Evolutionary conservation across 2,113 vertebrate species (phyloP), one percentile per base, ranked within the genome.

Genomic region (Scomber japonicus): DNA sequence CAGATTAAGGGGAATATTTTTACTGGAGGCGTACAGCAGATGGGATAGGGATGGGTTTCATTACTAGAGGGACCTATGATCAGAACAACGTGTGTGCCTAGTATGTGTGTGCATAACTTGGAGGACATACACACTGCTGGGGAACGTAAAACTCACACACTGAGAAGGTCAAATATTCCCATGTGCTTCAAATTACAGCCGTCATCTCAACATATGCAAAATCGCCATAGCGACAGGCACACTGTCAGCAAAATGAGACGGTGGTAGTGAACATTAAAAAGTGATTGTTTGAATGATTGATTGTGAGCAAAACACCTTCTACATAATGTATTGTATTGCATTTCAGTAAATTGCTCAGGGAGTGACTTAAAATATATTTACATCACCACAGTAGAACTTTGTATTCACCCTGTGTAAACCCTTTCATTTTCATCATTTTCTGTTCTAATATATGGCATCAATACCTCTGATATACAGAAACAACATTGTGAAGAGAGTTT

Each of bases 1-100:
- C 56, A 88, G 88, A 82, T 80, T 63, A 89, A 62, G 81, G 71
- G 71, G 78, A 86, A 87, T 92, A 88, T 91, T 93, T 89, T 88
- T 76, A 62, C 79, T 88, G 86, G 67, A 71, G 63, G 71, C 59
- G 60, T 68, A 56, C 81, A 83, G 88, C 88, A 86, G 88, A 87
- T 85, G 69, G 75, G 71, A 71, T 75, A 48, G 85, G 75, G 80
- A 87, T 88, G 79, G 82, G 44, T 78, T 85, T 87, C 71, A 83
- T 82, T 75, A 77, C 78, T 53, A 45, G 53, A 62, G 71, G 63
- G 77, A 74, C 55, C 63, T 46, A 12, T 81, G 74, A 84, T 90
- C 80, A 8, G 83, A 90, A 86, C 84, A 80, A 46, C 60, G 27
- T 88, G 83, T 61, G 63, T 55, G 57, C 12, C 13, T 14, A 11